Base-by-base conservation (phyloP, 2,888 invertebrate species). In the Patella depressa region DNA sequence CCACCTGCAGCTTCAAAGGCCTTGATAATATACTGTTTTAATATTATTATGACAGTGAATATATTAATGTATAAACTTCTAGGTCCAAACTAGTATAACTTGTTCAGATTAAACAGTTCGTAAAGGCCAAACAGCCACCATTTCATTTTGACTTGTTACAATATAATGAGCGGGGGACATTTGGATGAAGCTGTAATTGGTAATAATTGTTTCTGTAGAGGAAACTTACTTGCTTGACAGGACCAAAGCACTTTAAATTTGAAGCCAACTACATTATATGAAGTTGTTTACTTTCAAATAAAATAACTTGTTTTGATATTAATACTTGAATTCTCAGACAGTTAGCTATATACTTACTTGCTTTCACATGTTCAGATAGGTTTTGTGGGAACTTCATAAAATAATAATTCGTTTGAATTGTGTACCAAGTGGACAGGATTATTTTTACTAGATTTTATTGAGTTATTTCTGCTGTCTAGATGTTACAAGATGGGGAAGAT, bases 241-340 rank as follows among this genome's bases (percentile, higher is more conserved):
- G 65, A 65, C 65, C 24, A 19, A 65, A 65, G 19, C 19, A 65
- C 65, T 65, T 65, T 65, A 65, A 65, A 65, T 65, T 24, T 65
- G 65, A 65, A 24, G 65, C 65, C 24, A 19, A 19, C 24, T 24
- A 24, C 24, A 65, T 65, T 65, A 19, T 24, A 11, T 24, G 24
- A 65, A 65, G 65, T 65, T 65, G 65, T 65, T 65, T 65, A 65
- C 65, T 65, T 19, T 65, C 65, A 65, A 65, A 65, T 65, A 65
- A 65, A 65, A 65, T 65, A 65, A 65, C 65, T 65, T 65, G 65
- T 65, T 65, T 65, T 65, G 45, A 24, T 24, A 65, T 24, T 14
- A 65, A 19, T 24, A 65, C 65, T 65, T 65, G 19, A 65, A 24
- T 65, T 65, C 19, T 65, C 45, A 65, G 65, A 65, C 65, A 24